These are phyloP conservation scores for Acholoe squamosa DNA, from an alignment of 2,888 invertebrate species.

Conservation along the genomic window DNA sequence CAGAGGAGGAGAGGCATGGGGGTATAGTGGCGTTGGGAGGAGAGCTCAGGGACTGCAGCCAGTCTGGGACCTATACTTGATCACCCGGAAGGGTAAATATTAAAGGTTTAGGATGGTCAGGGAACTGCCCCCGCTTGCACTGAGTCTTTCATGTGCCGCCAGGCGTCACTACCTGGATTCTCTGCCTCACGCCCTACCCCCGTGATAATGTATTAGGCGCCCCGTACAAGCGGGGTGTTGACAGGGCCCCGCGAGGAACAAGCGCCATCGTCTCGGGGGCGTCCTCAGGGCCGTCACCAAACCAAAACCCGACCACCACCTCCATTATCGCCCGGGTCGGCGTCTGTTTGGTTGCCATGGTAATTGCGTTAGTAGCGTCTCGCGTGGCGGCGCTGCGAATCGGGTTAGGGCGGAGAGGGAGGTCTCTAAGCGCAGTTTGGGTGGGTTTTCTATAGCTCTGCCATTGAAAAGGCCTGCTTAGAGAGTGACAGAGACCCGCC, in stretches of 20 bases:
- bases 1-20: no score
- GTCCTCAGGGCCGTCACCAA: conserved; percentile 27
- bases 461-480: conserved; percentile 21
- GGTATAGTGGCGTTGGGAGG: no score
- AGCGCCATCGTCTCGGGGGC: conserved; percentile 7
- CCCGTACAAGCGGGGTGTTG: conserved; percentile 33
- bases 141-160: background rate
- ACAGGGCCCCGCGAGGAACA: conserved; percentile 36
- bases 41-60: no score
- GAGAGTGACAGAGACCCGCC: conserved; percentile 15
- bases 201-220: conserved; percentile 29
- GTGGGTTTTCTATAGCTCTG: background rate
- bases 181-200: background rate
- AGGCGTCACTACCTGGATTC: background rate
- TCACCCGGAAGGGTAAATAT: no score
- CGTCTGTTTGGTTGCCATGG: conserved; percentile 59
- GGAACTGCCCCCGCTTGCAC: background rate
- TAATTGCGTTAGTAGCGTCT: conserved; percentile 53
- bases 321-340: conserved; percentile 44
- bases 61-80: no score
- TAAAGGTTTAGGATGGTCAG: background rate
- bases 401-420: conserved; percentile 23
- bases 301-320: background rate
- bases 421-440: background rate
- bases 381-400: conserved; percentile 40